Conservation (phyloP, 2,113 vertebrate genomes). For the Clarias magur region DNA sequence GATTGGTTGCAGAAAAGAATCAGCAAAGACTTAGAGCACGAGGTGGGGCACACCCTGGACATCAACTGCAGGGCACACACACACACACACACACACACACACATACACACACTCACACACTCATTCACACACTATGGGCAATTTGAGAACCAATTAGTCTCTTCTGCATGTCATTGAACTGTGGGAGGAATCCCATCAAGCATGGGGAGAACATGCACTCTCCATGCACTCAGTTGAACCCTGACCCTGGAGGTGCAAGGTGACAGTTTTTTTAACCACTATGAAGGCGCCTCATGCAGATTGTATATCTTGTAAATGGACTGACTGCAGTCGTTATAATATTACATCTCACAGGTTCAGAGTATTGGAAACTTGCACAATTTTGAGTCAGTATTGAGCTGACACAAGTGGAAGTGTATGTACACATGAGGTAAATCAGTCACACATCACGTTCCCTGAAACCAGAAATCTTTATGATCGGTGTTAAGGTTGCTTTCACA, state of each 20-base stretch:
- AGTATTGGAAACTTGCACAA: constrained; percentile 25
- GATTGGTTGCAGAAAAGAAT: not conserved
- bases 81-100: too few species aligned
- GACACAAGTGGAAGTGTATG: not conserved
- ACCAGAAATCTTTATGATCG: not conserved
- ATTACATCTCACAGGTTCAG: constrained; percentile 32
- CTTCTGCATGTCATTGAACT: too few species aligned
- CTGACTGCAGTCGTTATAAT: not conserved
- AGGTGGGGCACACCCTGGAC: too few species aligned
- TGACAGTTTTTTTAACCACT: too few species aligned
- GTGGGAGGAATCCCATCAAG: too few species aligned
- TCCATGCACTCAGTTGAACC: too few species aligned
- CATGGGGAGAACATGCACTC: too few species aligned
- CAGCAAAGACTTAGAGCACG: not conserved
- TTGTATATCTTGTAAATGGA: constrained; percentile 35
- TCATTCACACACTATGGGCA: too few species aligned
- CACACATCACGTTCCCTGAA: not conserved
- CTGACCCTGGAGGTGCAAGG: too few species aligned
- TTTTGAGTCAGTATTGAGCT: not conserved
- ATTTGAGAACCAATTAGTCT: too few species aligned
- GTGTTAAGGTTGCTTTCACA: not conserved
- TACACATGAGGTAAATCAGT: not conserved
- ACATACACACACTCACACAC: too few species aligned
- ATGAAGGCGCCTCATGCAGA: not conserved
- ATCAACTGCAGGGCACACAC: too few species aligned